phyloP scores from a whole-genome alignment of 2,888 invertebrate genomes.

The Pelosia muscerda region DNA sequence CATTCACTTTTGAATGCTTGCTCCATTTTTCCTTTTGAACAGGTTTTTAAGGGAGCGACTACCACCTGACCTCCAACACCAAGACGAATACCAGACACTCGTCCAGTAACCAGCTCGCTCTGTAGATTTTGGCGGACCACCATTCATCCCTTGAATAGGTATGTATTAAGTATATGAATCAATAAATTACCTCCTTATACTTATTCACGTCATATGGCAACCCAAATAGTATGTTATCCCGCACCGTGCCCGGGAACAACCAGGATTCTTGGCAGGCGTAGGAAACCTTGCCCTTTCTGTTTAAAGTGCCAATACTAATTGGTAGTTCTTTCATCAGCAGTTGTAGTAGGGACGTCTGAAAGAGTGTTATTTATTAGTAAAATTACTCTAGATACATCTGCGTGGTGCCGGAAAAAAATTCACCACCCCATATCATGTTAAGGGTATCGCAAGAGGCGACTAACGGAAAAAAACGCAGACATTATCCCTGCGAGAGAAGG shows the following conservation, averaged over 20 bases:
- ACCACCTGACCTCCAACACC: too few species aligned
- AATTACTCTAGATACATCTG: too few species aligned
- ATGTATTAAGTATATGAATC: background rate
- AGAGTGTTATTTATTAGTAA: slow-evolving; percentile 30
- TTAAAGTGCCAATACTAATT: slow-evolving; percentile 85
- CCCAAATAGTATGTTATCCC: slow-evolving; percentile 95
- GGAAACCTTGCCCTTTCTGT: slow-evolving; percentile 88
- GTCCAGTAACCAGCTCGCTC: too few species aligned
- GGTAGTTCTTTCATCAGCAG: slow-evolving; percentile 91
- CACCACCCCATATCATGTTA: too few species aligned
- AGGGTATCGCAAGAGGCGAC: too few species aligned
- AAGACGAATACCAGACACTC: too few species aligned
- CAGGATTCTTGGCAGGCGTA: slow-evolving; percentile 95
- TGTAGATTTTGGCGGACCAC: too few species aligned
- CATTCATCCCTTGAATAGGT: background rate
- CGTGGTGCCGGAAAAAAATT: too few species aligned
- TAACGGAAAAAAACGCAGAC: too few species aligned
- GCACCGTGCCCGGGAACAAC: slow-evolving; percentile 91
- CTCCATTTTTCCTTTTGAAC: background rate
- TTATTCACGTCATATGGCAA: slow-evolving; percentile 86
- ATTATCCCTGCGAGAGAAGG: too few species aligned
- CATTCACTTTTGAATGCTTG: too few species aligned
- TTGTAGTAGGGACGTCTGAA: slow-evolving; percentile 88
- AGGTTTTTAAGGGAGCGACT: background rate
- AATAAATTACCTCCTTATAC: slow-evolving; percentile 85